phyloP scores from a whole-genome alignment of 2,113 vertebrate genomes.

The Chionis minor region DNA sequence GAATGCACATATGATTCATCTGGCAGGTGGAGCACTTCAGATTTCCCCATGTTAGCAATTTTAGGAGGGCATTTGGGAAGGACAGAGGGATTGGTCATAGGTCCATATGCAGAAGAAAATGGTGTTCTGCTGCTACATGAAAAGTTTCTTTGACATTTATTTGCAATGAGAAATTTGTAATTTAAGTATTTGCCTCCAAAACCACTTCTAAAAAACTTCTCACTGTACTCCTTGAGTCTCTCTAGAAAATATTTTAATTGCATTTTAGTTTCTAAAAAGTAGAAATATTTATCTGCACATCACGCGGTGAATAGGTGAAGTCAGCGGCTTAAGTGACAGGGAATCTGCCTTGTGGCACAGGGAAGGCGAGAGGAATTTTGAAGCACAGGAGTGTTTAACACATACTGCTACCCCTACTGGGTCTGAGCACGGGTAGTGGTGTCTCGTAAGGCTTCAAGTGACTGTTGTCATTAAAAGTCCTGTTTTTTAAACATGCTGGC shows the following conservation, averaged over 20 bases:
- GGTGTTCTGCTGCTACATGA: not conserved
- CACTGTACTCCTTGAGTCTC: not conserved
- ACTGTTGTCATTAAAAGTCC: not conserved
- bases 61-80: not conserved
- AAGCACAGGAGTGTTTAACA: not conserved
- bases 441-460: not conserved
- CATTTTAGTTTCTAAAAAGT: not conserved
- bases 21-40: not conserved
- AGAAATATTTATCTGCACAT: not conserved
- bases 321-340: not conserved
- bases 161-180: not conserved
- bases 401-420: not conserved
- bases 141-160: not conserved
- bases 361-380: not conserved
- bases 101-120: not conserved
- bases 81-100: not conserved
- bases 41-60: not conserved
- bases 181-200: not conserved
- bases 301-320: not conserved
- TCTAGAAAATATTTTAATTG: not conserved
- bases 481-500: rapidly evolving
- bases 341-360: not conserved
- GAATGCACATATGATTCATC: not conserved
- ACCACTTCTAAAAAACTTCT: not conserved
- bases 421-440: rapidly evolving